phyloP scores from a whole-genome alignment of 2,888 invertebrate genomes.

The Penaeus monodon region DNA sequence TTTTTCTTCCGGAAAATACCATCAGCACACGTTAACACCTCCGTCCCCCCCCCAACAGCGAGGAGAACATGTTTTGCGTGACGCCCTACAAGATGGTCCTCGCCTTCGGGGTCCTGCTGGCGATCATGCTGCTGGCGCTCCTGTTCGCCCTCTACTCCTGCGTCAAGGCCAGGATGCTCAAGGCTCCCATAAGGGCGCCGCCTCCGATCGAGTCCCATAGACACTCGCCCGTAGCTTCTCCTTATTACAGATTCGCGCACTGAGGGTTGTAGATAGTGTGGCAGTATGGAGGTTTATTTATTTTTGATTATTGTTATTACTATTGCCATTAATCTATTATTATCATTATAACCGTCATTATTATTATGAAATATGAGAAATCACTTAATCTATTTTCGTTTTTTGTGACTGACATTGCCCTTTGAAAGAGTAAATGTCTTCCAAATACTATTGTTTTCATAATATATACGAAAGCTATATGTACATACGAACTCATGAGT shows the following conservation, averaged over 20 bases:
- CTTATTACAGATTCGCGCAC: conserved; percentile 47
- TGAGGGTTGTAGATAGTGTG: background rate
- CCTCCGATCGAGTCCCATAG: conserved; percentile 26
- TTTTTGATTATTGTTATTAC: no score
- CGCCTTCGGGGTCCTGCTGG: conserved; percentile 80
- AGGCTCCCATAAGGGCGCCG: conserved; percentile 19
- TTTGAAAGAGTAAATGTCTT: no score
- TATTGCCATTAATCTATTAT: no score
- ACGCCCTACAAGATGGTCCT: conserved; percentile 83
- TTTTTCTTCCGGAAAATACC: no score
- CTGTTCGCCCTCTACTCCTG: conserved; percentile 67
- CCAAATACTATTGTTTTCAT: no score
- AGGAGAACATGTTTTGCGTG: conserved; percentile 76
- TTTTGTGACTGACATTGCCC: no score
- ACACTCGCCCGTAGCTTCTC: conserved; percentile 37
- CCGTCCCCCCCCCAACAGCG: background rate
- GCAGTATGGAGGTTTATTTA: no score
- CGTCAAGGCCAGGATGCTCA: conserved; percentile 53
- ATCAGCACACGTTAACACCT: background rate
- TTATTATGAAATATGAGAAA: no score
- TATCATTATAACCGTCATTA: no score
- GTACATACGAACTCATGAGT: no score
- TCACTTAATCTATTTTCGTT: no score
- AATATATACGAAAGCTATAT: no score
- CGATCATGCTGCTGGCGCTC: conserved; percentile 80